A percentile compares a stretch with the other conserved stretches of the same genome.
These are phyloP conservation scores for Drosophila recens DNA, from an alignment of 2,888 invertebrate genomes.

Conservation along the genomic window DNA sequence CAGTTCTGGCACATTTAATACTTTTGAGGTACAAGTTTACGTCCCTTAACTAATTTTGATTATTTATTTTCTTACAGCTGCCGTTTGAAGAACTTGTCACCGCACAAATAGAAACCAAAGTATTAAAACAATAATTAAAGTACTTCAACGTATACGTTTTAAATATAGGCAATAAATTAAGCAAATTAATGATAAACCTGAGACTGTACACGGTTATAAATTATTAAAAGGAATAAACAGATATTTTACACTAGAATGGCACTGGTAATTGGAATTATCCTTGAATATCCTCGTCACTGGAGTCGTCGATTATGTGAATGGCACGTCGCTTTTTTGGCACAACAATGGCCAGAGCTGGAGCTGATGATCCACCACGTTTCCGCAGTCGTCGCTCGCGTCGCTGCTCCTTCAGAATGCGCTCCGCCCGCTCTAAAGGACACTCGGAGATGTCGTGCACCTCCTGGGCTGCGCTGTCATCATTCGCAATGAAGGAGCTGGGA, in stretches of 20 bases:
- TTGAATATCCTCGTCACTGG: slow-evolving; percentile 59
- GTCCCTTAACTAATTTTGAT: slow-evolving; percentile 1
- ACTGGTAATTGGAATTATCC: slow-evolving; percentile 2
- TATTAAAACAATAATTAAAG: slow-evolving; percentile 49
- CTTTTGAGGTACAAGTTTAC: slow-evolving; percentile 31
- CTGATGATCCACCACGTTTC: slow-evolving; percentile 7
- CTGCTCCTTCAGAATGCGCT: slow-evolving; percentile 86
- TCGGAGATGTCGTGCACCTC: slow-evolving; percentile 76
- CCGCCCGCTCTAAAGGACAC: slow-evolving; percentile 88
- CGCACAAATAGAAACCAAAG: slow-evolving; percentile 48
- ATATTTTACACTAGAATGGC: slow-evolving; percentile 2
- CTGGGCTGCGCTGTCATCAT: slow-evolving; percentile 80
- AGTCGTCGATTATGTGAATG: slow-evolving; percentile 51
- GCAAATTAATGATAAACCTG: background rate
- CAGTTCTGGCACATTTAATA: slow-evolving; percentile 1
- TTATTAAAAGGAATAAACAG: slow-evolving; percentile 12
- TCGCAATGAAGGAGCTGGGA: slow-evolving; percentile 85
- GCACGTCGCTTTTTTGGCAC: slow-evolving; percentile 46
- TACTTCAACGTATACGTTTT: slow-evolving; percentile 36
- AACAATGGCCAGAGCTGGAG: slow-evolving; percentile 3
- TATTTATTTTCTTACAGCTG: slow-evolving; percentile 14
- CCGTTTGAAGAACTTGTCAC: background rate
- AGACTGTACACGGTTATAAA: slow-evolving; percentile 8
- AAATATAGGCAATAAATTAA: slow-evolving; percentile 36
- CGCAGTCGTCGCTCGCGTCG: slow-evolving; percentile 67